These are phyloP conservation scores for Rhaphigaster nebulosa DNA, from an alignment of 2,888 invertebrate genomes.

Conservation along the genomic window DNA sequence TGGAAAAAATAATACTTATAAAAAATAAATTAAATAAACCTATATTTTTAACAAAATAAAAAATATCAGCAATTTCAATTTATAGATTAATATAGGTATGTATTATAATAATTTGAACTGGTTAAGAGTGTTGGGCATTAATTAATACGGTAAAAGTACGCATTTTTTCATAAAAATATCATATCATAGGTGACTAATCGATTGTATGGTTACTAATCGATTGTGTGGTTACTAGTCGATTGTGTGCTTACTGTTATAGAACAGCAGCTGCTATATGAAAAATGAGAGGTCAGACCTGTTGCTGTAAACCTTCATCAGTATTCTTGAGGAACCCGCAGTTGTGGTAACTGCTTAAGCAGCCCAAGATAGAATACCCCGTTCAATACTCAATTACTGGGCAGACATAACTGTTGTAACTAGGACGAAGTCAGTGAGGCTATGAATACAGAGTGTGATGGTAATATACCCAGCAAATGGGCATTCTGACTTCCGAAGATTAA, in stretches of 20 bases:
- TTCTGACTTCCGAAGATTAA: neutral
- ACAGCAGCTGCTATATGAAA: neutral
- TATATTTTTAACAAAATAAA: no score
- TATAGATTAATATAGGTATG: no score
- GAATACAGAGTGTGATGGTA: neutral
- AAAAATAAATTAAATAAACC: no score
- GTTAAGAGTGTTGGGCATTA: no score
- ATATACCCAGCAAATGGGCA: neutral
- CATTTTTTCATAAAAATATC: no score
- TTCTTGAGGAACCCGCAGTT: neutral
- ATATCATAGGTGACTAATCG: no score
- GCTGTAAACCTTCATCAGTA: neutral
- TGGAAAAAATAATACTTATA: no score
- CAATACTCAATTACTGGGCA: neutral
- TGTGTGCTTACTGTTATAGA: neutral
- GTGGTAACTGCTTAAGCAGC: constrained; percentile 4
- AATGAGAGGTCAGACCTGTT: constrained; percentile 6
- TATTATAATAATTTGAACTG: no score
- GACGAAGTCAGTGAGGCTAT: neutral
- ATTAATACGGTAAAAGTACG: no score
- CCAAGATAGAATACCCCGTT: neutral
- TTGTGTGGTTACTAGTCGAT: neutral
- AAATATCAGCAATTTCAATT: no score
- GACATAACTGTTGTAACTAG: neutral
- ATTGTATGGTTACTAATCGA: no score